Conservation (phyloP, 2,888 invertebrate genomes). For the Dynastes maya region DNA sequence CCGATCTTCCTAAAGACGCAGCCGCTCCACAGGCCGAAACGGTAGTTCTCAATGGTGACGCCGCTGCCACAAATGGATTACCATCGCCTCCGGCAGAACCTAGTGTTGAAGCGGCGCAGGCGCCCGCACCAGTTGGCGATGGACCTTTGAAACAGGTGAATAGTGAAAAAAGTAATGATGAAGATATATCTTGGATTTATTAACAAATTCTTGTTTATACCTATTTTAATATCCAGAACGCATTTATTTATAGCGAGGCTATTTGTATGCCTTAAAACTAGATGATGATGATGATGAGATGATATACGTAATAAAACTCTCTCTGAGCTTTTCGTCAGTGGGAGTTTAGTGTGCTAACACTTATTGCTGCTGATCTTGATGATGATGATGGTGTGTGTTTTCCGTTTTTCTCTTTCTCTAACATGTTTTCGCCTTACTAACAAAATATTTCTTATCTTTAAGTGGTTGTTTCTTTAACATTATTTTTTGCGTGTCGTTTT, state of each 20-base stretch:
- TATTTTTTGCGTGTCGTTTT: slow-evolving; percentile 28
- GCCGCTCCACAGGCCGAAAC: slow-evolving; percentile 55
- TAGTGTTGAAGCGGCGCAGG: slow-evolving; percentile 71
- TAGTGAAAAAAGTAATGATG: slow-evolving; percentile 58
- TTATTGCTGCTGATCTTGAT: slow-evolving; percentile 40
- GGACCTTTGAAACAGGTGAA: slow-evolving; percentile 74
- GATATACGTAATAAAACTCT: slow-evolving; percentile 40
- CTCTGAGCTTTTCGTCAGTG: slow-evolving; percentile 49
- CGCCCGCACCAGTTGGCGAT: slow-evolving; percentile 73
- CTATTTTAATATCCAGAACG: slow-evolving; percentile 52
- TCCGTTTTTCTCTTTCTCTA: slow-evolving; percentile 48
- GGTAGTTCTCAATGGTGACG: slow-evolving; percentile 55
- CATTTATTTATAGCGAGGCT: slow-evolving; percentile 20
- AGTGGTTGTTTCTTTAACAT: slow-evolving; percentile 56
- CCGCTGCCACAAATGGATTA: slow-evolving; percentile 65
- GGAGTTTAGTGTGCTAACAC: slow-evolving; percentile 50
- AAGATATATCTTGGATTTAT: slow-evolving; percentile 61
- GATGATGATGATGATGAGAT: slow-evolving; percentile 38
- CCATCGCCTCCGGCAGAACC: slow-evolving; percentile 67
- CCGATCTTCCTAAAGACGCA: slow-evolving; percentile 49
- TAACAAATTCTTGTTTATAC: slow-evolving; percentile 50
- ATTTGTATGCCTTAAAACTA: slow-evolving; percentile 28
- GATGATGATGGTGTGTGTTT: slow-evolving; percentile 45
- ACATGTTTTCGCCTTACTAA: slow-evolving; percentile 52
- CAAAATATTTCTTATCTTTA: slow-evolving; percentile 36